Conservation (phyloP, 2,888 invertebrate genomes). For the Halocaridina rubra region DNA sequence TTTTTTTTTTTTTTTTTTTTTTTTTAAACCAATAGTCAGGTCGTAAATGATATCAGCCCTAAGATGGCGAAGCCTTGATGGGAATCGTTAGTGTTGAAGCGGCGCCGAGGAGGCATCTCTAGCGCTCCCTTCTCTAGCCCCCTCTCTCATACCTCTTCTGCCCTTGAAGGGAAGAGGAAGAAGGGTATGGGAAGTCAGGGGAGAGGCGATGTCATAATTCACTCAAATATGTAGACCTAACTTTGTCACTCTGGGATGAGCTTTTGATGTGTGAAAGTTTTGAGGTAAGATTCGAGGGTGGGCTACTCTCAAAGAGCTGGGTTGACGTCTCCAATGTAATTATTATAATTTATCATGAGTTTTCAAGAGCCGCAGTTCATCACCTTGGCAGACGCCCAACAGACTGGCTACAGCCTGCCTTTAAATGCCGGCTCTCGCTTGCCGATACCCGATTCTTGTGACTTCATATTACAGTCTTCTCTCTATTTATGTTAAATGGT, state of each 20-base stretch:
- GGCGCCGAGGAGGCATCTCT: constrained; percentile 39
- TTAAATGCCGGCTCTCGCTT: constrained; percentile 6
- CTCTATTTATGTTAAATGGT: too few relatives aligned
- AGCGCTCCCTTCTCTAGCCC: constrained; percentile 29
- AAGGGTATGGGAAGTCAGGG: neutral
- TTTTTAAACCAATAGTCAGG: too few relatives aligned
- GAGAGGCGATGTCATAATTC: neutral
- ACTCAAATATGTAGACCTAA: neutral
- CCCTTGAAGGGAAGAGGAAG: neutral
- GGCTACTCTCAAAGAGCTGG: constrained; percentile 27
- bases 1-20: too few relatives aligned
- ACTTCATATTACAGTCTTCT: too few relatives aligned
- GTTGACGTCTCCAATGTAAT: constrained; percentile 51
- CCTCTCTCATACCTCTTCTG: neutral
- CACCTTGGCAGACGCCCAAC: constrained; percentile 59
- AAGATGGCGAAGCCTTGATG: constrained; percentile 22
- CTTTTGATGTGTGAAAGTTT: neutral
- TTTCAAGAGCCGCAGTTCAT: constrained; percentile 54
- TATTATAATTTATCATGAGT: constrained; percentile 54
- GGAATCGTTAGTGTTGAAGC: constrained; percentile 10
- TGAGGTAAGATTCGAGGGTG: neutral
- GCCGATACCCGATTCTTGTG: too few relatives aligned
- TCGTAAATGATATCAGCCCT: neutral
- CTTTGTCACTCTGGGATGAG: neutral
- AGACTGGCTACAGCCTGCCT: constrained; percentile 40